Base-by-base conservation (phyloP, 2,888 invertebrate genomes). In the Rhaphigaster nebulosa region DNA sequence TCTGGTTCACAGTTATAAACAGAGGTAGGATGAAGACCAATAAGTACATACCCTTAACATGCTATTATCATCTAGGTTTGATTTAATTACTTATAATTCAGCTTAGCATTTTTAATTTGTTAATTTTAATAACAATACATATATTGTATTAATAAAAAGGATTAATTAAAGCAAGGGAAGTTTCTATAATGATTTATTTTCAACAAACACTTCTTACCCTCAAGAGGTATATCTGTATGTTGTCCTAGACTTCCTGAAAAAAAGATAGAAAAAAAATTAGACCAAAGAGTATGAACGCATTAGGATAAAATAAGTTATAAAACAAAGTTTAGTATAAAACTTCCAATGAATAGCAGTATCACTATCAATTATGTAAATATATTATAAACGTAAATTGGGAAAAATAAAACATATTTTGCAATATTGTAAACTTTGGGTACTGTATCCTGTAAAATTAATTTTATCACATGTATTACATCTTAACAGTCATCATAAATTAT, bases 201-300 rank as follows among this genome's bases (percentile, higher is more conserved):
- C 18, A 15, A 15, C 26, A 60, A 65, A 65, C 26, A 20, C 18
- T 34, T 12, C 84, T 84, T 45, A 84, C 84, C 84, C 12, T 84
- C 84, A n/a, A 84, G 41, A 45, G 84, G 84, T 84, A n/a, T 84
- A 45, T 84, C 84, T 41, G 84, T 84, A n/a, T 84, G 45, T 84
- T 84, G 84, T n/a, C 84, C 84, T 41, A 45, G 84, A 45, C 84
- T 84, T 84, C 84, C 84, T 84, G n/a, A n/a, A 84, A 80, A 41
- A 45, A 45, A 84, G 13, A n/a, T 0, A 70, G 18, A 38, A 38
- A 34, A 38, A 84, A 84, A 84, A 0, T 26, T 23, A 60, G 23
- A 54, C 8, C n/a, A 26, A 60, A 60, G n/a, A 26, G 23, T 23
- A 54, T 54, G 3, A 54, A 54, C 13, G 3, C 23, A 54, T 23